phyloP scores from a whole-genome alignment of 2,113 vertebrate species.

The Larimichthys crocea region DNA sequence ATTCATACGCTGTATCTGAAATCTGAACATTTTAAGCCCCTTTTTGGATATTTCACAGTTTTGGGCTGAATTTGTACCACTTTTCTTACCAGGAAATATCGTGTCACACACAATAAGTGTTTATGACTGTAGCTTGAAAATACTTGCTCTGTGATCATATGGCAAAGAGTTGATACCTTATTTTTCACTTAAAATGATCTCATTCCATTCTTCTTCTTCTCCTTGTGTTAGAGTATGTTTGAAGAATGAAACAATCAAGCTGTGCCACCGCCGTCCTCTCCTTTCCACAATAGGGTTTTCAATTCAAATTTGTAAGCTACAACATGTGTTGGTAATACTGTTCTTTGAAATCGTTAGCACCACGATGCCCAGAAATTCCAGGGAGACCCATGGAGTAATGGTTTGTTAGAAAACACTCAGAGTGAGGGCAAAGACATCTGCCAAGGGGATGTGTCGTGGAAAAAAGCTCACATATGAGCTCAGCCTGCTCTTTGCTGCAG shows the following conservation, averaged over 20 bases:
- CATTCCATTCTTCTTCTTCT: too few relatives aligned
- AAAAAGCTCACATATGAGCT: slow-evolving; percentile 2
- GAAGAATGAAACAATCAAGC: background rate
- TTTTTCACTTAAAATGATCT: background rate
- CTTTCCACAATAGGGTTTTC: background rate
- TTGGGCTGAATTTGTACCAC: background rate
- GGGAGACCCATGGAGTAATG: background rate
- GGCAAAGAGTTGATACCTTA: too few relatives aligned
- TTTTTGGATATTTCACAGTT: background rate
- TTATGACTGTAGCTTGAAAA: background rate
- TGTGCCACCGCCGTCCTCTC: background rate
- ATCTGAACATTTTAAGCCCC: background rate
- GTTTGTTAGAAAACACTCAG: slow-evolving; percentile 10
- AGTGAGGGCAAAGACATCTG: slow-evolving; percentile 19
- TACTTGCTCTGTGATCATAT: background rate
- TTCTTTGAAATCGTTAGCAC: background rate
- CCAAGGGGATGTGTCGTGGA: slow-evolving; percentile 1
- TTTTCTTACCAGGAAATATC: background rate
- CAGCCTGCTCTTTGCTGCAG: background rate
- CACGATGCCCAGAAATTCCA: background rate
- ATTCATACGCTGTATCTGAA: too few relatives aligned
- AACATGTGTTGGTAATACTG: background rate
- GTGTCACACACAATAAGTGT: background rate
- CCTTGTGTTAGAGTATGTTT: background rate
- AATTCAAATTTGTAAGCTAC: background rate